Evolutionary conservation across 37 sponge, comb jelly and placozoan species (phyloP).

Genomic region (Bolinopsis microptera): DNA sequence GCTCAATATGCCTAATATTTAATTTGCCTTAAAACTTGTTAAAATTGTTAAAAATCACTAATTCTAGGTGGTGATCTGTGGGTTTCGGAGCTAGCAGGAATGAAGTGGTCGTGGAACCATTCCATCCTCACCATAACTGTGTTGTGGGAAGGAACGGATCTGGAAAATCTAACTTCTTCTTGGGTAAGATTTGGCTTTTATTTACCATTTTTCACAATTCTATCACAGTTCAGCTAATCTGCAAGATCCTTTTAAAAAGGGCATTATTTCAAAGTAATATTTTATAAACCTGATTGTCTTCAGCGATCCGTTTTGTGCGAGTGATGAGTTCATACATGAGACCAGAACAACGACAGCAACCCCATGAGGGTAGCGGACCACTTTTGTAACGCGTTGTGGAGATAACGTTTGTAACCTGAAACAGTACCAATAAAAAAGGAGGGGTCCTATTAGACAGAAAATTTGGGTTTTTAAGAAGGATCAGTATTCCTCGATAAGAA

Average conservation of each 20-base stretch:
- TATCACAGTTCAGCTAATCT: no score
- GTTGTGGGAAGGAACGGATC: slow-evolving; percentile 96
- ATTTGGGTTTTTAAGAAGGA: slow-evolving; percentile 92
- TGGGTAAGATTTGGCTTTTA: no score
- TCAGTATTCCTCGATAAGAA: slow-evolving; percentile 92
- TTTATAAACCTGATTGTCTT: no score
- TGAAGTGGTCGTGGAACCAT: slow-evolving; percentile 88
- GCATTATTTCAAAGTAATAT: no score
- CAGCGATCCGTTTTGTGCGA: slow-evolving; percentile 96
- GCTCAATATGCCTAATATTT: no score
- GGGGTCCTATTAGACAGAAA: slow-evolving; percentile 86
- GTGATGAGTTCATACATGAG: slow-evolving; percentile 97
- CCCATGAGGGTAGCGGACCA: slow-evolving; percentile 90
- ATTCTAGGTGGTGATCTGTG: slow-evolving; percentile 91
- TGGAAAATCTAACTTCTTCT: slow-evolving; percentile 98
- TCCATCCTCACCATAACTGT: slow-evolving; percentile 85
- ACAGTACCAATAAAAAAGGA: slow-evolving; percentile 82
- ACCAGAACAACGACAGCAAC: slow-evolving; percentile 89
- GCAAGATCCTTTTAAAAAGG: no score
- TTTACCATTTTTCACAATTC: no score
- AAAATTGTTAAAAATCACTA: no score
- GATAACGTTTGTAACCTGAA: slow-evolving; percentile 96
- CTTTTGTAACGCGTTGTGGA: slow-evolving; percentile 94
- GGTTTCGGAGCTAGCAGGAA: slow-evolving; percentile 91
- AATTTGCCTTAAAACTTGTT: no score